These are phyloP conservation scores for Agriopis aurantiaria DNA, from an alignment of 2,888 invertebrate species.

Conservation along the genomic window DNA sequence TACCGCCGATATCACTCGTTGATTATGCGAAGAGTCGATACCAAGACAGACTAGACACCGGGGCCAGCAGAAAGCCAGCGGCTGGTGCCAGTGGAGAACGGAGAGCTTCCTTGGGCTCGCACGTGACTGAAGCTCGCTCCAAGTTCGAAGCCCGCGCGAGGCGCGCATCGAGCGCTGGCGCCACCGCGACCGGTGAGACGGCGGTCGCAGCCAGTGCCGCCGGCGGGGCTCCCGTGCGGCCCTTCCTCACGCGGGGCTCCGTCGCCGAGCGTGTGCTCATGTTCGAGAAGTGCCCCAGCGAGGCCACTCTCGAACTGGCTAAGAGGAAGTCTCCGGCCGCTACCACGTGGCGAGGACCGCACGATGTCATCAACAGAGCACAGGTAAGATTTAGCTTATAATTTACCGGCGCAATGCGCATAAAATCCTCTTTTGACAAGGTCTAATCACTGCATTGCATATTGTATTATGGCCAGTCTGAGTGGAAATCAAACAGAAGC, in stretches of 20 bases:
- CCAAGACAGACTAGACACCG: conserved; percentile 85
- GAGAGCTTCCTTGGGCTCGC: conserved; percentile 78
- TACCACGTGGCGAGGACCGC: conserved; percentile 85
- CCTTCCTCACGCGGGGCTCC: conserved; percentile 95
- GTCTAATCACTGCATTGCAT: conserved; percentile 8
- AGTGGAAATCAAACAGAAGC: conserved; percentile 38
- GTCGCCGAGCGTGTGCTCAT: conserved; percentile 96
- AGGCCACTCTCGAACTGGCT: conserved; percentile 88
- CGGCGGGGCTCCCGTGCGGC: conserved; percentile 89
- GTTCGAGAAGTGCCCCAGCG: conserved; percentile 96
- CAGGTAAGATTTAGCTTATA: conserved; percentile 66
- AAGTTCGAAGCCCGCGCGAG: conserved; percentile 83
- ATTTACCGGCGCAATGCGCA: neutral
- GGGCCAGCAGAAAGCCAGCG: conserved; percentile 77
- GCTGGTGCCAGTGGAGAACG: conserved; percentile 78
- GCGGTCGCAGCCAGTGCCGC: conserved; percentile 81
- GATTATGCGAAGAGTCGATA: conserved; percentile 89
- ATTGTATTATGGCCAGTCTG: conserved; percentile 24
- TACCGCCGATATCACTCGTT: conserved; percentile 86
- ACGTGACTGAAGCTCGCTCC: conserved; percentile 82
- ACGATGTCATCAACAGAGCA: conserved; percentile 85
- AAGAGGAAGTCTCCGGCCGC: conserved; percentile 87
- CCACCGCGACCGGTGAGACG: conserved; percentile 64
- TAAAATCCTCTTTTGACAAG: neutral
- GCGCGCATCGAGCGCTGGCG: conserved; percentile 79